Base-by-base conservation (phyloP, 2,888 invertebrate genomes). In the Leptinotarsa juncta region DNA sequence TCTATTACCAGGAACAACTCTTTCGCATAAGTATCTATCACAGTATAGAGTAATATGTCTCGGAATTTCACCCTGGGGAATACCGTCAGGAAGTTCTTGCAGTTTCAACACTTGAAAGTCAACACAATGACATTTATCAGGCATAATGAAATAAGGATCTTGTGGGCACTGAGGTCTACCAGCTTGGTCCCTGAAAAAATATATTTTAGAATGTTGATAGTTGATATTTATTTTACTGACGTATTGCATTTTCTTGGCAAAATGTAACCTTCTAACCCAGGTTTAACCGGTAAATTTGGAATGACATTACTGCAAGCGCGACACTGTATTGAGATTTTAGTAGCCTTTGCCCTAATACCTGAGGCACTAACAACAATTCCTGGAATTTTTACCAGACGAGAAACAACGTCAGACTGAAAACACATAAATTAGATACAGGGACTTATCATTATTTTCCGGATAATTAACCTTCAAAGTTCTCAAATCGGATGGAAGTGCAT, bases 91-190 rank as follows among this genome's bases (percentile, higher is more conserved):
- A 23, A 96, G 89, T 88, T 99, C 99, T 91, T 99, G 99, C 15
- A 99, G 88, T 88, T 98, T 99, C n/a, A 99, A 88, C 0, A 96
- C 94, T 92, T 99, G 99, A 86, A 97, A 99, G 89, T 99, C 99
- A 32, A 99, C 96, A 88, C 99, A 99, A 81, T 93, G 92, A 88
- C 99, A 99, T 88, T 97, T 98, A 87, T 99, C 99, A 18, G 99
- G 98, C 88, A 99, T 93, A 78, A 99, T 98, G 87, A 97, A 98
- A 87, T 96, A 99, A 1, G 99, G 99, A 89, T 99, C 99, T 72
- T 98, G 86, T 0, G 99, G 98, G 85, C 99, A 99, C 84, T 96
- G 96, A 0, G 96, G 95, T 71, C 95, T 90, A 42, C 97, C 97
- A 76, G 96, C 94, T 90, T 97, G 97, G 86, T 98, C 98, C 18